These are phyloP conservation scores for Halocaridina rubra DNA, from an alignment of 2,888 invertebrate species.

Conservation along the genomic window DNA sequence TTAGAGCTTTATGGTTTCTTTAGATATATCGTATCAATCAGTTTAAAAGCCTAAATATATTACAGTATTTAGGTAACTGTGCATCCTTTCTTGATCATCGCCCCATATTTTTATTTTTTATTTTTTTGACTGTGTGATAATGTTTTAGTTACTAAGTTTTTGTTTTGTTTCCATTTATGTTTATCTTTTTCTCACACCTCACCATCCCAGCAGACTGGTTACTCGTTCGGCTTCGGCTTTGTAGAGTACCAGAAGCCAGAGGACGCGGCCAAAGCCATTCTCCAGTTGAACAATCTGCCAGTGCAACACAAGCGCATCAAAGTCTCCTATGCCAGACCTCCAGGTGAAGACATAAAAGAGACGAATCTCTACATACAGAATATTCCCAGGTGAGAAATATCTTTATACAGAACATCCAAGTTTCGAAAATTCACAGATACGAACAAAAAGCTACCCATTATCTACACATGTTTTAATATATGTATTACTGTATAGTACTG, in stretches of 20 bases:
- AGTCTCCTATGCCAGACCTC: constrained; percentile 92
- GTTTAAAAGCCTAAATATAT: no score
- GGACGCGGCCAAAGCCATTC: constrained; percentile 88
- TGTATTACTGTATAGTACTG: no score
- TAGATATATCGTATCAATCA: no score
- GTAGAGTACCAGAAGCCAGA: constrained; percentile 88
- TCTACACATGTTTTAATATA: no score
- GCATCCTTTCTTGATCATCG: no score
- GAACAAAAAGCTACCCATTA: no score
- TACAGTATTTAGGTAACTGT: no score
- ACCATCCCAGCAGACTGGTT: constrained; percentile 78
- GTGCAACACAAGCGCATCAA: constrained; percentile 92
- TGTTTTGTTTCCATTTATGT: constrained; percentile 48
- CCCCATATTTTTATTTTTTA: no score
- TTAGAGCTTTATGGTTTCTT: no score
- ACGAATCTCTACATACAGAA: constrained; percentile 95
- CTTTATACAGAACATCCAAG: no score
- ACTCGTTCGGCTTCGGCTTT: constrained; percentile 96
- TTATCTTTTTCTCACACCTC: constrained; percentile 46
- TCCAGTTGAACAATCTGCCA: constrained; percentile 86
- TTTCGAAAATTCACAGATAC: no score
- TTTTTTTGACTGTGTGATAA: constrained; percentile 10
- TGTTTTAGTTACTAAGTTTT: constrained; percentile 23
- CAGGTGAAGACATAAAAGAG: constrained; percentile 91
- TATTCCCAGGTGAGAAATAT: constrained; percentile 78